phyloP scores from a whole-genome alignment of 1,140 invertebrate species.

The Medauroidea extradentata region DNA sequence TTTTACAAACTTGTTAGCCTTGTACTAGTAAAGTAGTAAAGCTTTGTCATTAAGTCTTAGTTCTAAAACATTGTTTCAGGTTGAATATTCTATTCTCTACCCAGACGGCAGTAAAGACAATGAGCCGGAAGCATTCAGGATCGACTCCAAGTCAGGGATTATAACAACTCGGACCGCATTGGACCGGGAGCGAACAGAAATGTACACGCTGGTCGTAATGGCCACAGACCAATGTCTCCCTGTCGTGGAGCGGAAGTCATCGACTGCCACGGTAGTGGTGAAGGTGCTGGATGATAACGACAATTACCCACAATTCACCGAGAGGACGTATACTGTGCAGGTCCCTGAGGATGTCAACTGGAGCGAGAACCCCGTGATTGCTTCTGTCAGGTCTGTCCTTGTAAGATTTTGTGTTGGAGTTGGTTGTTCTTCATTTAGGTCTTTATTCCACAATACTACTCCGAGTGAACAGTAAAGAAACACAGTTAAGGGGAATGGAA shows the following conservation, averaged over 20 bases:
- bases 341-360: slow-evolving; percentile 85
- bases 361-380: slow-evolving; percentile 76
- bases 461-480: too few species aligned
- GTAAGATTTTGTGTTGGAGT: too few species aligned
- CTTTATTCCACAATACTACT: too few species aligned
- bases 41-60: too few species aligned
- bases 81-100: slow-evolving; percentile 8
- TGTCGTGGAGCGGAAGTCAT: slow-evolving; percentile 61
- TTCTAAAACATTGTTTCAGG: too few species aligned
- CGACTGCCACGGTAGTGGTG: slow-evolving; percentile 78
- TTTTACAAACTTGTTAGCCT: too few species aligned
- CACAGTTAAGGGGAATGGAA: too few species aligned
- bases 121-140: slow-evolving; percentile 57
- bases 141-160: slow-evolving; percentile 77
- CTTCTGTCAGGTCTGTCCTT: slow-evolving; percentile 67
- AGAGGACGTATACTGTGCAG: slow-evolving; percentile 80
- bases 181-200: slow-evolving; percentile 82
- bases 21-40: too few species aligned
- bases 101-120: neutral
- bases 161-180: slow-evolving; percentile 76
- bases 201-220: slow-evolving; percentile 80
- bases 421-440: too few species aligned
- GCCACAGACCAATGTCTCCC: slow-evolving; percentile 80
- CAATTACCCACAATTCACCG: slow-evolving; percentile 92
- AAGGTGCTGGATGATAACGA: slow-evolving; percentile 92